phyloP scores from a whole-genome alignment of 1,140 invertebrate genomes.

The Cydia fagiglandana region DNA sequence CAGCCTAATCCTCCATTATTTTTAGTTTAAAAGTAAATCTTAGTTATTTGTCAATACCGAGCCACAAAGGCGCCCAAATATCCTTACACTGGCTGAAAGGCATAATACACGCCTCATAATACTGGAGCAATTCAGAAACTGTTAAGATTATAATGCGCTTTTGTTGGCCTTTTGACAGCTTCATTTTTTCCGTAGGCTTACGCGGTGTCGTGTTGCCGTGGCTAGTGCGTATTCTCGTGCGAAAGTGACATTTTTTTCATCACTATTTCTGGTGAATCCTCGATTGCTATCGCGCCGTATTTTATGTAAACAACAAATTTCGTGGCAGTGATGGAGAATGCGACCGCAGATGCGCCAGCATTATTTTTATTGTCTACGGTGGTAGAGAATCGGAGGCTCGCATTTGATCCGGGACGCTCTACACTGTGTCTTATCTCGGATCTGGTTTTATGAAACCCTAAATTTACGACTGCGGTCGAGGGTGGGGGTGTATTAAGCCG shows the following conservation, averaged over 20 bases:
- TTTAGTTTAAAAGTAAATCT: slow-evolving; percentile 72
- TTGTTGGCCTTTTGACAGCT: slow-evolving; percentile 73
- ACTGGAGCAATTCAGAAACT: slow-evolving; percentile 73
- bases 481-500: slow-evolving; percentile 70
- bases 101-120: slow-evolving; percentile 77
- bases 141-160: slow-evolving; percentile 77
- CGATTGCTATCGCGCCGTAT: slow-evolving; percentile 71
- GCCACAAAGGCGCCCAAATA: slow-evolving; percentile 76
- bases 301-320: slow-evolving; percentile 77
- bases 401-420: slow-evolving; percentile 74
- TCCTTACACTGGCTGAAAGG: slow-evolving; percentile 68
- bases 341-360: slow-evolving; percentile 68
- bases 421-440: slow-evolving; percentile 78
- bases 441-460: slow-evolving; percentile 79
- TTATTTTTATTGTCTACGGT: slow-evolving; percentile 75
- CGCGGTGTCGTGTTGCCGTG: slow-evolving; percentile 57
- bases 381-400: slow-evolving; percentile 61
- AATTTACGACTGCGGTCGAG: slow-evolving; percentile 76
- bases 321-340: slow-evolving; percentile 59
- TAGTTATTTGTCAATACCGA: slow-evolving; percentile 77
- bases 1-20: slow-evolving; percentile 74
- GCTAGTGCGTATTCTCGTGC: slow-evolving; percentile 47
- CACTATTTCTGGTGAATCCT: slow-evolving; percentile 62
- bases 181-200: slow-evolving; percentile 57
- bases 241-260: slow-evolving; percentile 56